Conservation (phyloP, 2,113 vertebrate genomes). For the Pollimyrus isidori region DNA sequence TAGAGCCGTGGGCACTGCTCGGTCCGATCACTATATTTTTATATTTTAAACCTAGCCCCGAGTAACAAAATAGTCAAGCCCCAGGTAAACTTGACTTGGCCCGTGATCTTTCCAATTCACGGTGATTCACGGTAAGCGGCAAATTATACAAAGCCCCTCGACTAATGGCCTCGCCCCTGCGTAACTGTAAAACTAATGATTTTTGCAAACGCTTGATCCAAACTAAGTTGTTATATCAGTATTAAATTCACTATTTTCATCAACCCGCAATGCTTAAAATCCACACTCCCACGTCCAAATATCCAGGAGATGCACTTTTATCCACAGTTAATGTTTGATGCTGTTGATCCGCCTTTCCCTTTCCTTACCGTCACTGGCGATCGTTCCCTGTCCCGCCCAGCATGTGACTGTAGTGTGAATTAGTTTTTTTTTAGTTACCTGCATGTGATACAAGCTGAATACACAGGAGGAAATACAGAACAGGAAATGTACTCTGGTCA, state of each 20-base stretch:
- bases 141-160: not conserved
- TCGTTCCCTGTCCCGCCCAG: not conserved
- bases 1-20: not conserved
- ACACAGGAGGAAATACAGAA: not conserved
- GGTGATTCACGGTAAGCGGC: not conserved
- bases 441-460: not conserved
- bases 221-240: not conserved
- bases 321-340: not conserved
- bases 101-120: too few relatives aligned
- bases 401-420: not conserved
- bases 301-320: not conserved
- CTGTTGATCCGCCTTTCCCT: not conserved
- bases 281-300: not conserved
- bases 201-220: not conserved
- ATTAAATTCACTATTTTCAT: not conserved
- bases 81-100: too few relatives aligned
- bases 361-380: not conserved
- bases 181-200: not conserved
- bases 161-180: not conserved
- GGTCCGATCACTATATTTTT: too few relatives aligned
- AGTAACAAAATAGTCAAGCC: too few relatives aligned
- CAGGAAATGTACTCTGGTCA: constrained; percentile 1
- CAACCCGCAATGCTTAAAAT: not conserved
- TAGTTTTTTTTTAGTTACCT: not conserved
- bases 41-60: too few relatives aligned